These are phyloP conservation scores for Stenoptilia bipunctidactyla DNA, from an alignment of 2,888 invertebrate species.

Conservation along the genomic window DNA sequence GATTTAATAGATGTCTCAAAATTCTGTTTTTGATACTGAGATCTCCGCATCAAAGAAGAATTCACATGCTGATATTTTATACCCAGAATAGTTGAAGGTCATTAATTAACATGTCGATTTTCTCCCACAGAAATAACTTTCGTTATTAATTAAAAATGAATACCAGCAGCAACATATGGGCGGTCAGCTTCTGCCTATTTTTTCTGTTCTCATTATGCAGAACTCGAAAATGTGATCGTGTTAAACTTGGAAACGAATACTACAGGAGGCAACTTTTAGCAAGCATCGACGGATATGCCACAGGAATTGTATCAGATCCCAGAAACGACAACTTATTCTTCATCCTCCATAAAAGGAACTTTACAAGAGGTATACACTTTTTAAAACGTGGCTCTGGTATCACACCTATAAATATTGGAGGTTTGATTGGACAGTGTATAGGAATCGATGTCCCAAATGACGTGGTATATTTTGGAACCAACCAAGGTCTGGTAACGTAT, in stretches of 20 bases:
- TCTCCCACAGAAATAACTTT: constrained; percentile 13
- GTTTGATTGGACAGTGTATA: constrained; percentile 48
- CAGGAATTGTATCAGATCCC: constrained; percentile 47
- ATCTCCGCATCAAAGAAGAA: too few species aligned
- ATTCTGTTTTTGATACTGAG: too few species aligned
- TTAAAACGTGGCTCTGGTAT: constrained; percentile 52
- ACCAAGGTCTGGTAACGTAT: constrained; percentile 49
- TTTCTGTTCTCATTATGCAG: constrained; percentile 10
- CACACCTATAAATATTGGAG: constrained; percentile 43
- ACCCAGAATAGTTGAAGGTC: too few species aligned
- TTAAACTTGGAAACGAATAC: constrained; percentile 45
- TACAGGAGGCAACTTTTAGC: constrained; percentile 54
- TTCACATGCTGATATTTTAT: too few species aligned
- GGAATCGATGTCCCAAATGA: constrained; percentile 37
- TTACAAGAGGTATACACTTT: constrained; percentile 53
- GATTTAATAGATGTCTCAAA: too few species aligned
- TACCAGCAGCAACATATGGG: constrained; percentile 12
- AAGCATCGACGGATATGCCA: constrained; percentile 52
- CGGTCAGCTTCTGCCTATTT: constrained; percentile 12
- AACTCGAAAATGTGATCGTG: constrained; percentile 46
- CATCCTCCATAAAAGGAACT: constrained; percentile 52
- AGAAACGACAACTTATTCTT: constrained; percentile 54
- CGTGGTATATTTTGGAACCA: constrained; percentile 50
- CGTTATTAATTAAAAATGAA: constrained; percentile 36
- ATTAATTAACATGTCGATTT: too few species aligned